Percentiles rank a stretch among this genome's conserved stretches.
phyloP scores from a whole-genome alignment of 2,888 invertebrate species.

The Drosophila dives region DNA sequence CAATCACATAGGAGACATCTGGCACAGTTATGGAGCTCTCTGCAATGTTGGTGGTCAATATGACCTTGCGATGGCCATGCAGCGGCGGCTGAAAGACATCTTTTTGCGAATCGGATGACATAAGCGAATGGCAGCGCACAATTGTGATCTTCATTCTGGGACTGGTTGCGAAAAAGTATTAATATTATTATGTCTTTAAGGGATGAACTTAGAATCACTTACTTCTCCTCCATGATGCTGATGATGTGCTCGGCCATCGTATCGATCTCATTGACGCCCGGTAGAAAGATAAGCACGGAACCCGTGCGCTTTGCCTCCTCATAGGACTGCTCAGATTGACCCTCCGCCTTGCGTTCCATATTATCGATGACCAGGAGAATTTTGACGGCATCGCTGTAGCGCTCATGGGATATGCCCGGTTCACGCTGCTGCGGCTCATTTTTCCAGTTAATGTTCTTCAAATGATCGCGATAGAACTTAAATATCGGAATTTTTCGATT shows the following conservation, averaged over 20 bases:
- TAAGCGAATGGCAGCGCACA: constrained; percentile 89
- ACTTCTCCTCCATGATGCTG: constrained; percentile 36
- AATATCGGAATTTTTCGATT: constrained; percentile 87
- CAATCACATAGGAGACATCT: constrained; percentile 95
- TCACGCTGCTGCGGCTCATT: constrained; percentile 80
- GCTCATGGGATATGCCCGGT: constrained; percentile 87
- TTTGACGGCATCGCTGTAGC: constrained; percentile 87
- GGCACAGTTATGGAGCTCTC: constrained; percentile 97
- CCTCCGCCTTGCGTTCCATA: constrained; percentile 66
- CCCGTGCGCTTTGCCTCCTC: constrained; percentile 49
- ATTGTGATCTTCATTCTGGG: constrained; percentile 40
- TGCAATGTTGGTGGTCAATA: constrained; percentile 95
- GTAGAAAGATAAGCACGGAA: constrained; percentile 94
- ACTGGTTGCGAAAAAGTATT: constrained; percentile 31
- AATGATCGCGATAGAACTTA: constrained; percentile 87
- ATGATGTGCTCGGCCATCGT: constrained; percentile 71
- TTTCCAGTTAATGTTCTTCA: constrained; percentile 82
- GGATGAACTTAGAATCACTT: constrained; percentile 15
- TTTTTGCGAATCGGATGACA: constrained; percentile 91
- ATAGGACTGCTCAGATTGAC: constrained; percentile 77
- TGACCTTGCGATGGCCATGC: constrained; percentile 89
- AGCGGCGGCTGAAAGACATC: constrained; percentile 85
- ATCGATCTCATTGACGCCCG: constrained; percentile 94
- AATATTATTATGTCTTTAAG: neutral
- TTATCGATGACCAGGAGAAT: constrained; percentile 87